Base-by-base conservation (phyloP, 2,888 invertebrate genomes). In the Listrodromus nycthemerus region DNA sequence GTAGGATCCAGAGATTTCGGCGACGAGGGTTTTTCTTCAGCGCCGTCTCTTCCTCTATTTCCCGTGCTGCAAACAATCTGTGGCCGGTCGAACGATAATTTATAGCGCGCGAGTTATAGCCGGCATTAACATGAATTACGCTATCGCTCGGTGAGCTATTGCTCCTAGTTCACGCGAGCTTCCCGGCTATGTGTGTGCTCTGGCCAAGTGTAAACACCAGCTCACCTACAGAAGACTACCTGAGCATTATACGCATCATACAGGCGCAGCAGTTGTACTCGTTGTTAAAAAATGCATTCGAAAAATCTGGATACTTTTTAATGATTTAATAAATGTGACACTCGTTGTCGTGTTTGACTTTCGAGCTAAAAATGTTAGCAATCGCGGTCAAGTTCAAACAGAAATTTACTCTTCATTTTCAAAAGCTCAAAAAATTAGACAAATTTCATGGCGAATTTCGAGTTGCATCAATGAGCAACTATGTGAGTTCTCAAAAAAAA, bases 81-180 rank as follows among this genome's bases (percentile, higher is more conserved):
- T 66, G n/a, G 61, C n/a, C 81, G 75, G 78, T 71, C 83, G 74
- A 82, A 83, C 80, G 78, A 87, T 86, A 86, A 86, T 85, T 85
- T 86, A 85, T 87, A 85, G 81, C 69, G 24, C 66, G 77, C 82
- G 82, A 87, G 85, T 86, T 86, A 86, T 83, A 80, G 86, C 85
- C 63, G 83, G 73, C 76, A 87, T 87, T 87, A 86, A 86, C 86
- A 85, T 86, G 85, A 87, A 86, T 85, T 86, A 85, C 83, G 77
- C 82, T 87, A 87, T 85, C 85, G 83, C 83, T 37, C 65, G 80
- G 82, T 85, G 86, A 87, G 85, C 83, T 85, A 87, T 86, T 82
- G 82, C 84, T 76, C 70, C 78, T 70, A 81, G 80, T 84, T 74
- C 77, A 55, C 52, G 50, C 52, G 55, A 52, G 71, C 82, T 77